Percentiles rank a stretch among this genome's conserved stretches.
Evolutionary conservation across 1,140 invertebrate genomes (phyloP).

Genomic region (Heliothis subflexa): DNA sequence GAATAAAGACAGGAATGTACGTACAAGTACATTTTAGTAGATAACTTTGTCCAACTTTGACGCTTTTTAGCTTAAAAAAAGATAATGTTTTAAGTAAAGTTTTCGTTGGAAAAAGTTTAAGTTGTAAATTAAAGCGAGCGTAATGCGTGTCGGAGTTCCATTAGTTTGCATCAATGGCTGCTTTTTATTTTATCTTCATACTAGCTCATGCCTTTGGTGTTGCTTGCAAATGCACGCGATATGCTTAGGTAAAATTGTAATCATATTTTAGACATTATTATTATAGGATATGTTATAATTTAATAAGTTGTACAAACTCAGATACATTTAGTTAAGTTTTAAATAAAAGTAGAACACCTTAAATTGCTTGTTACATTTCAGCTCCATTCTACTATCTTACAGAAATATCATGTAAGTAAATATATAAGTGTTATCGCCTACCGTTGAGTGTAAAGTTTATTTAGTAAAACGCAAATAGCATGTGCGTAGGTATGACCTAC

Average conservation of each 20-base stretch:
- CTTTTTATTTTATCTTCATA: constrained; percentile 35
- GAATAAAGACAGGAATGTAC: constrained; percentile 15
- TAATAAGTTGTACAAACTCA: constrained; percentile 2
- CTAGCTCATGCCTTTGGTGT: constrained; percentile 6
- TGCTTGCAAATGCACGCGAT: constrained; percentile 14
- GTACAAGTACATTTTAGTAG: not conserved
- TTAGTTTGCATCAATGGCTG: constrained; percentile 53
- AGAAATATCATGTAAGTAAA: constrained; percentile 32
- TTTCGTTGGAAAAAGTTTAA: constrained; percentile 34
- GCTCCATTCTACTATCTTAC: constrained; percentile 28
- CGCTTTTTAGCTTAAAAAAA: constrained; percentile 21
- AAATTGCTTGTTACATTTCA: not conserved
- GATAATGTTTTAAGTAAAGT: constrained; percentile 30
- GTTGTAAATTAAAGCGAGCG: constrained; percentile 1
- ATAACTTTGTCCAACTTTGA: constrained; percentile 25
- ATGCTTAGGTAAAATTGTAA: too few species aligned
- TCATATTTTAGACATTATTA: too few species aligned
- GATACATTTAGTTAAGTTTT: not conserved
- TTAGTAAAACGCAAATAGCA: constrained; percentile 31
- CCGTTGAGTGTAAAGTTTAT: constrained; percentile 25
- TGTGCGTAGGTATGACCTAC: constrained; percentile 8
- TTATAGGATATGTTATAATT: too few species aligned
- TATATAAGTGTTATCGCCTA: constrained; percentile 23
- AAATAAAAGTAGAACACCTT: not conserved
- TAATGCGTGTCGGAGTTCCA: constrained; percentile 50